Percentiles rank a stretch among this genome's conserved stretches.
phyloP scores from a whole-genome alignment of 2,888 invertebrate species.

The Syritta pipiens region DNA sequence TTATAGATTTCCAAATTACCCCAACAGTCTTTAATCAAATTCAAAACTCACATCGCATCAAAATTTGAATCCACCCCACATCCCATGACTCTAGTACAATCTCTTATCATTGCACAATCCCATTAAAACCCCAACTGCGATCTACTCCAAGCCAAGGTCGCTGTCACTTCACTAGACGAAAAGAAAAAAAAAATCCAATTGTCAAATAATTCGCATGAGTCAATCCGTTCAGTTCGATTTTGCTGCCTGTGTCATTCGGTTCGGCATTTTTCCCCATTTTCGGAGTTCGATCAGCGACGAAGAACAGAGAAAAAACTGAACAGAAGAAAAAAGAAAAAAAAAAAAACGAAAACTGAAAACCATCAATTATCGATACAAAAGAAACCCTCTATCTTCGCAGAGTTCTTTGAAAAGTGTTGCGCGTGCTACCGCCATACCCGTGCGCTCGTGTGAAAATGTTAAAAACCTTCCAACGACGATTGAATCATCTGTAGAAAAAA shows the following conservation, averaged over 20 bases:
- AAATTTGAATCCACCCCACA: background rate
- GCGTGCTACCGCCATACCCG: constrained; percentile 19
- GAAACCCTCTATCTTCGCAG: constrained; percentile 21
- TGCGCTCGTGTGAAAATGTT: constrained; percentile 47
- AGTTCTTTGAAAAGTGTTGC: constrained; percentile 26
- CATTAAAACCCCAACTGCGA: background rate
- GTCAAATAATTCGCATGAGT: constrained; percentile 59
- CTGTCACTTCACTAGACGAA: constrained; percentile 24
- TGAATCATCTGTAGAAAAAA: constrained; percentile 60
- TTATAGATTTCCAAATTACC: no score
- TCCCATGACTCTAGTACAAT: constrained; percentile 25
- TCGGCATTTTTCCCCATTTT: constrained; percentile 48
- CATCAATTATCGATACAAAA: constrained; percentile 36
- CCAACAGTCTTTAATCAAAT: no score
- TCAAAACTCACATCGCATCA: background rate
- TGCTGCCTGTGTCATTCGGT: constrained; percentile 50
- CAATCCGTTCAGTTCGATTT: constrained; percentile 64
- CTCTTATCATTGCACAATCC: background rate
- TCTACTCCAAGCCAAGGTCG: constrained; percentile 17
- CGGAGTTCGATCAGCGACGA: constrained; percentile 44
- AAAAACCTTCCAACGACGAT: constrained; percentile 45
- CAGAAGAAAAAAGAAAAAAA: constrained; percentile 1
- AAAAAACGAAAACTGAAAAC: constrained; percentile 27
- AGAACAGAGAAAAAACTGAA: constrained; percentile 25
- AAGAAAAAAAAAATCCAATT: background rate